Conservation (phyloP, 2,797 vertebrate genomes). For the Natrix natrix region DNA sequence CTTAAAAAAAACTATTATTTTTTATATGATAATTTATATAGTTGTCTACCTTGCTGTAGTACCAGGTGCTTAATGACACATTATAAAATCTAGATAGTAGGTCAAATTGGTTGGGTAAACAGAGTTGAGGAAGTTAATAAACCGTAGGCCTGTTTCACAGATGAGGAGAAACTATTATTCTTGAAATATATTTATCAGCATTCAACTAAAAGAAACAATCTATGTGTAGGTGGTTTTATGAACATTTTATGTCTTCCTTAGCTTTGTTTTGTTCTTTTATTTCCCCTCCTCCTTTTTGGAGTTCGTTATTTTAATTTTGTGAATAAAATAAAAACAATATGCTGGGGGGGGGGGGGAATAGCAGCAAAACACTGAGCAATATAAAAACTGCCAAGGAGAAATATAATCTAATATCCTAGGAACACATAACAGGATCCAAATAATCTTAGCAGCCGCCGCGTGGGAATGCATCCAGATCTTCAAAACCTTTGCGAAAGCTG, state of each 20-base stretch:
- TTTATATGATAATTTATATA: not conserved
- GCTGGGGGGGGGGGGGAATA: not conserved
- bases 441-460: not conserved
- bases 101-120: not conserved
- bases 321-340: no score
- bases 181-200: not conserved
- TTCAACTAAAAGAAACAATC: not conserved
- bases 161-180: not conserved
- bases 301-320: no score
- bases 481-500: not conserved
- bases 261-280: no score
- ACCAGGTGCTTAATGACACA: not conserved
- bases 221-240: no score
- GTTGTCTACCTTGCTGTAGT: not conserved
- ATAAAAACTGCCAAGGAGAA: not conserved
- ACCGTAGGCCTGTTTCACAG: not conserved
- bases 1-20: not conserved
- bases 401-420: no score
- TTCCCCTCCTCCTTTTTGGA: no score
- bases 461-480: not conserved
- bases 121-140: not conserved
- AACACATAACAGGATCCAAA: not conserved
- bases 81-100: not conserved
- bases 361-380: not conserved
- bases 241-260: no score